Evolutionary conservation across 2,113 vertebrate species (phyloP).

Genomic region (Isurus oxyrinchus): DNA sequence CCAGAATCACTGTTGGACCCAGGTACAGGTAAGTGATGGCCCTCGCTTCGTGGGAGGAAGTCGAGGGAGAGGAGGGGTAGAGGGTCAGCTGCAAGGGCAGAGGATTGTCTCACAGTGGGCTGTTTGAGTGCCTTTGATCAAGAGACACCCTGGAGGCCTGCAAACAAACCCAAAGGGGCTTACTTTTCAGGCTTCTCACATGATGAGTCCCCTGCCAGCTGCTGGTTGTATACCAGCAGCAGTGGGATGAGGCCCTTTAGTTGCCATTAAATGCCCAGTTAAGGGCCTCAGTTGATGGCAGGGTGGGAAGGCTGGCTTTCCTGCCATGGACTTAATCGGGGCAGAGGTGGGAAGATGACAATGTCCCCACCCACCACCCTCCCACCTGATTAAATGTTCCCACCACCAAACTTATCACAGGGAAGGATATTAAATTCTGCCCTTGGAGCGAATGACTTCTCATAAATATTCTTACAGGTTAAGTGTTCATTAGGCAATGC

Average conservation of each 20-base stretch:
- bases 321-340: not conserved
- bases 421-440: not conserved
- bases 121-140: not conserved
- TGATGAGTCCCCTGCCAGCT: too few species aligned
- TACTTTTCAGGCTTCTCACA: not conserved
- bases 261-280: not conserved
- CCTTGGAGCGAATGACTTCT: not conserved
- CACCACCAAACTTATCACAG: not conserved
- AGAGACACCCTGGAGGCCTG: not conserved
- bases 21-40: not conserved
- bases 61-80: not conserved
- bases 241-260: not conserved
- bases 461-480: not conserved
- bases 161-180: not conserved
- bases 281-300: not conserved
- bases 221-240: too few species aligned
- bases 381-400: not conserved
- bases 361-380: too few species aligned
- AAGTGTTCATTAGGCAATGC: not conserved
- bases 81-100: not conserved
- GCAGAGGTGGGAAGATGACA: not conserved
- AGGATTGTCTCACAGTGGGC: not conserved
- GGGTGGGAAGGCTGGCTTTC: not conserved
- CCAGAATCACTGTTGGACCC: not conserved
- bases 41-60: too few species aligned